phyloP scores from a whole-genome alignment of 2,113 vertebrate species.

The Poeciliopsis retropinna region DNA sequence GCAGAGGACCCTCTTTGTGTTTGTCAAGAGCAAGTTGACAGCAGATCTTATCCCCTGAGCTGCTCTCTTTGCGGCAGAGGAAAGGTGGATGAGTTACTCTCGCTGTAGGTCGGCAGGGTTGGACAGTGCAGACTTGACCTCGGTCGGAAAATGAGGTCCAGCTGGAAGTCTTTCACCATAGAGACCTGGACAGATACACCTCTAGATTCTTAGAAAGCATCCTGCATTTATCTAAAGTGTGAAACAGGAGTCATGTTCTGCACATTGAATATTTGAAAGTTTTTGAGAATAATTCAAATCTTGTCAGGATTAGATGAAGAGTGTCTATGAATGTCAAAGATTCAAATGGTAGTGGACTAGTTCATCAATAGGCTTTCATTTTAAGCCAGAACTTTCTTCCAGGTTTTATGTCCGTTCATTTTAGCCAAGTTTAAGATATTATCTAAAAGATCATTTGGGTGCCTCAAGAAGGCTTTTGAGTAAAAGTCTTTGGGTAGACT shows the following conservation, averaged over 20 bases:
- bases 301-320: not conserved
- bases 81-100: slow-evolving; percentile 25
- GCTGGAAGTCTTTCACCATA: slow-evolving; percentile 12
- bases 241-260: not conserved
- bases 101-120: slow-evolving; percentile 8
- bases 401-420: too few species aligned
- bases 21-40: slow-evolving; percentile 52
- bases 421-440: too few species aligned
- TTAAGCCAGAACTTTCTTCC: too few species aligned
- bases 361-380: too few species aligned
- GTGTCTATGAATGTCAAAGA: not conserved
- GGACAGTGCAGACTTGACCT: slow-evolving; percentile 25
- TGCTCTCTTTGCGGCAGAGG: slow-evolving; percentile 15
- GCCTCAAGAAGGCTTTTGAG: too few species aligned
- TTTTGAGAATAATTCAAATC: not conserved
- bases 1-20: slow-evolving; percentile 50
- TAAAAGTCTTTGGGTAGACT: too few species aligned
- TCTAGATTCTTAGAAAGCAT: slow-evolving; percentile 9
- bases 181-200: slow-evolving; percentile 1
- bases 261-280: not conserved
- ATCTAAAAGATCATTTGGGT: too few species aligned
- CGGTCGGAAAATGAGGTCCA: not conserved
- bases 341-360: too few species aligned
- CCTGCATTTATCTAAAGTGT: not conserved
- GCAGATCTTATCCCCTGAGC: slow-evolving; percentile 52